Evolutionary conservation across 2,888 invertebrate genomes (phyloP).

Genomic region (Enchytraeus crypticus): DNA sequence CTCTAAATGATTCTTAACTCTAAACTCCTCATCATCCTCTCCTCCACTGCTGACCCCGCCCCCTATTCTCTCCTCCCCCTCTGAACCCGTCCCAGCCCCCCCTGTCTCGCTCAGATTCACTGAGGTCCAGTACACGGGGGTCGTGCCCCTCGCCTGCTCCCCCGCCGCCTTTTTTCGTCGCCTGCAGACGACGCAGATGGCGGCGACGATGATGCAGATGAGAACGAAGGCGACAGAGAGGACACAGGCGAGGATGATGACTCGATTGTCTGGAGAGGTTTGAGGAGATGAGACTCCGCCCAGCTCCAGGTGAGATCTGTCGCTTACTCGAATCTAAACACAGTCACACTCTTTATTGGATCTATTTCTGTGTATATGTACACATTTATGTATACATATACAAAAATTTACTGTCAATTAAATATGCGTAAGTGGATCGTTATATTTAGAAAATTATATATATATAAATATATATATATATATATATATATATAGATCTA

Average conservation of each 20-base stretch:
- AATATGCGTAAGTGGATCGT: no score
- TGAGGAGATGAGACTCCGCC: background rate
- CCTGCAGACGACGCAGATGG: conserved; percentile 1
- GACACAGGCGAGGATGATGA: conserved; percentile 5
- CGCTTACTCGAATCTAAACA: no score
- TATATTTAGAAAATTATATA: no score
- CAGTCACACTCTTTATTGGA: no score
- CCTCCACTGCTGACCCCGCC: no score
- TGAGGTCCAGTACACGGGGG: background rate
- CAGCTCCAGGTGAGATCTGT: background rate
- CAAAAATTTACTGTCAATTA: no score
- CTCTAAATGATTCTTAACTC: no score
- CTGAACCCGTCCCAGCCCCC: background rate
- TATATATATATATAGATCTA: no score
- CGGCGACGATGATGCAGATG: background rate
- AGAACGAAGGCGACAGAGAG: conserved; percentile 5
- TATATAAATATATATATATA: no score
- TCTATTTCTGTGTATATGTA: no score
- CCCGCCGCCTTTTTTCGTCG: background rate
- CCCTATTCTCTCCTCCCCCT: conserved; percentile 2
- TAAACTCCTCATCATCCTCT: no score
- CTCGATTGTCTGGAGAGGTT: background rate
- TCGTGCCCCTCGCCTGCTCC: background rate
- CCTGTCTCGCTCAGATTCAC: background rate
- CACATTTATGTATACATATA: no score